phyloP scores from a whole-genome alignment of 1,140 invertebrate species.

The Bombus turneri region DNA sequence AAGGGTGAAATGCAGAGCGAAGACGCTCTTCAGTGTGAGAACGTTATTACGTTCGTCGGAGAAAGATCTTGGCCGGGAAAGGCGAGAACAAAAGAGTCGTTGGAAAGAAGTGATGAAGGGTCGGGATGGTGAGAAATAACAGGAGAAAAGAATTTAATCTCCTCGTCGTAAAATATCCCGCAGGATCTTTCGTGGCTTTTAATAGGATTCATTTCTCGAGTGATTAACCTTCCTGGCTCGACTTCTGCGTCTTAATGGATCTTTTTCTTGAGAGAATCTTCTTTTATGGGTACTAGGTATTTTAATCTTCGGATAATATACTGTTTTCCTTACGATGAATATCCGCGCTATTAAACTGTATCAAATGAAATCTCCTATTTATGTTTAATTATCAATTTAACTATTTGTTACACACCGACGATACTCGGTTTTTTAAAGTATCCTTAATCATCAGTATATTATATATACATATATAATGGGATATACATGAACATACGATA shows the following conservation, averaged over 20 bases:
- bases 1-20: constrained; percentile 27
- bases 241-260: background rate
- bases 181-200: constrained; percentile 35
- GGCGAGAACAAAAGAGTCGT: background rate
- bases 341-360: background rate
- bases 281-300: too few relatives aligned
- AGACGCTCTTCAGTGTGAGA: constrained; percentile 34
- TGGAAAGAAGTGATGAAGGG: constrained; percentile 11
- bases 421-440: background rate
- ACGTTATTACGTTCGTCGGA: background rate
- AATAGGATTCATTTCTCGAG: constrained; percentile 32
- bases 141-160: constrained; percentile 35
- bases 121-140: constrained; percentile 1
- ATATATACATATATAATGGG: too few relatives aligned
- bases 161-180: constrained; percentile 9
- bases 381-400: background rate
- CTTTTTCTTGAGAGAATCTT: background rate
- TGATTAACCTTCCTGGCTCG: constrained; percentile 15
- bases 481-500: too few relatives aligned
- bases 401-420: background rate
- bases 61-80: background rate
- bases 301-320: background rate
- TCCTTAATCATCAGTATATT: too few relatives aligned
- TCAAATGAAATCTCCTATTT: background rate
- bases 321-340: background rate